phyloP scores from a whole-genome alignment of 1,140 invertebrate genomes.

The Heliconius hewitsoni region DNA sequence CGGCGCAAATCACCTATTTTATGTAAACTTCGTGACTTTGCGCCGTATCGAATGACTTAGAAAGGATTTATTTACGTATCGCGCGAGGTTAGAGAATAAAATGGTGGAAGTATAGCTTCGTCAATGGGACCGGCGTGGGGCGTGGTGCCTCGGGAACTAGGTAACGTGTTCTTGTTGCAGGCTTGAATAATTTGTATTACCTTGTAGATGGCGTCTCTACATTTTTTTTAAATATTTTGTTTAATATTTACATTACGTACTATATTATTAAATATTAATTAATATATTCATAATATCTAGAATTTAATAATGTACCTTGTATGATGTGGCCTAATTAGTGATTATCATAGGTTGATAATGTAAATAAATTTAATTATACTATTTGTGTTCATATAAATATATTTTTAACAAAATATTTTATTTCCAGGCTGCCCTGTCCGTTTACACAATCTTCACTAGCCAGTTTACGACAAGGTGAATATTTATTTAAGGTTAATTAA shows the following conservation, averaged over 20 bases:
- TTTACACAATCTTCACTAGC: conserved; percentile 80
- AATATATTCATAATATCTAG: too few species aligned
- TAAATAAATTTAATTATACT: too few species aligned
- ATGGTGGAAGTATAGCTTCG: conserved; percentile 57
- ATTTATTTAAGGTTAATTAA: conserved; percentile 39
- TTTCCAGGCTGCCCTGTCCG: conserved; percentile 79
- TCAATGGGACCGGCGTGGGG: conserved; percentile 63
- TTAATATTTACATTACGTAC: not conserved
- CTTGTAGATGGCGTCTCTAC: not conserved
- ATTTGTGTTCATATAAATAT: not conserved
- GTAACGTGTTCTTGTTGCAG: conserved; percentile 17
- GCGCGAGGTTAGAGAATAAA: conserved; percentile 62
- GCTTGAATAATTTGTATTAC: not conserved
- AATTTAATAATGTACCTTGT: too few species aligned
- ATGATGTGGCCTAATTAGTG: too few species aligned
- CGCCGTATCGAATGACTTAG: conserved; percentile 79
- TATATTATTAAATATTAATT: not conserved
- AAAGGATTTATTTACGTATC: conserved; percentile 77
- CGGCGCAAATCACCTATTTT: conserved; percentile 78
- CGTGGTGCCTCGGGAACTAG: conserved; percentile 54
- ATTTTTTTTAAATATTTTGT: not conserved
- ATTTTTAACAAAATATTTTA: conserved; percentile 42
- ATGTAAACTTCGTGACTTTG: conserved; percentile 80
- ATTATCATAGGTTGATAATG: too few species aligned
- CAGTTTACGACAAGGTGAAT: conserved; percentile 82